These are phyloP conservation scores for Himalopsyche anomala DNA, from an alignment of 2,888 invertebrate genomes.

Conservation along the genomic window DNA sequence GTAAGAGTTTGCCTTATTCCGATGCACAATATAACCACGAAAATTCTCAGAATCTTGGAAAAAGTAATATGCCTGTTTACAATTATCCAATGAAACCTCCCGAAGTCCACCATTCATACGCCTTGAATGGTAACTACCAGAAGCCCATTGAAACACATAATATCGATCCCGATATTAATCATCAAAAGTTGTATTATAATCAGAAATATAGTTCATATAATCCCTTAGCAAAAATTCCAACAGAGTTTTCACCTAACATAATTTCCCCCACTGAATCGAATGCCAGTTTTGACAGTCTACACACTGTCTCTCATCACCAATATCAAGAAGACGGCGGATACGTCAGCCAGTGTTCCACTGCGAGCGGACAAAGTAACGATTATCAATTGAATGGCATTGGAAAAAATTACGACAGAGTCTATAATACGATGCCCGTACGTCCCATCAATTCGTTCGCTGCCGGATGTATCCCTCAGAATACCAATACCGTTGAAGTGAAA, in stretches of 20 bases:
- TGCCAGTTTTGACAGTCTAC: slow-evolving; percentile 71
- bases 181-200: slow-evolving; percentile 56
- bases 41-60: slow-evolving; percentile 46
- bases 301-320: slow-evolving; percentile 69
- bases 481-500: slow-evolving; percentile 8
- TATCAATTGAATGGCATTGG: slow-evolving; percentile 46
- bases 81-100: slow-evolving; percentile 58
- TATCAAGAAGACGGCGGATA: slow-evolving; percentile 76
- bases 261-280: slow-evolving; percentile 75
- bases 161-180: slow-evolving; percentile 53
- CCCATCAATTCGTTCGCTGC: not conserved
- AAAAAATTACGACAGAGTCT: slow-evolving; percentile 43
- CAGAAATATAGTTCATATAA: slow-evolving; percentile 67
- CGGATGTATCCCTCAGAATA: slow-evolving; percentile 36
- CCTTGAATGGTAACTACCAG: slow-evolving; percentile 47
- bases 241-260: slow-evolving; percentile 73
- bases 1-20: slow-evolving; percentile 53
- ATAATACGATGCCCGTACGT: slow-evolving; percentile 38
- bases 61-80: slow-evolving; percentile 45
- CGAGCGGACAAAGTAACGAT: slow-evolving; percentile 74
- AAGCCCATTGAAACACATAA: slow-evolving; percentile 54
- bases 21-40: slow-evolving; percentile 53
- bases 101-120: slow-evolving; percentile 47
- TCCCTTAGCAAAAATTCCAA: slow-evolving; percentile 70
- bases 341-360: slow-evolving; percentile 74